phyloP scores from a whole-genome alignment of 1,140 invertebrate species.

The Druon quercuslanigerum region DNA sequence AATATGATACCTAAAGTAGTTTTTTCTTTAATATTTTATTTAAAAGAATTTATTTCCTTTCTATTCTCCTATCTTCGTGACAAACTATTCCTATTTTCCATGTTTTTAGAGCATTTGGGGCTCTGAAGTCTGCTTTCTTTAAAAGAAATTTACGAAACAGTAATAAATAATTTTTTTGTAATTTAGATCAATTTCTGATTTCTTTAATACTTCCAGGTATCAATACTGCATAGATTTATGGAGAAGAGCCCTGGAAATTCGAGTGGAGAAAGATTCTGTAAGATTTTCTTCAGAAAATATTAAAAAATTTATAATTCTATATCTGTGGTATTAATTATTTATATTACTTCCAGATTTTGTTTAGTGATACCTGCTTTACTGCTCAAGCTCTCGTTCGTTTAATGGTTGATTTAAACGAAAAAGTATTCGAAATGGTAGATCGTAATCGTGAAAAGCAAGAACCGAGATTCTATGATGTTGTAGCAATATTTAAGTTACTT shows the following conservation, averaged over 20 bases:
- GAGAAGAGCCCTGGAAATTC: slow-evolving; percentile 86
- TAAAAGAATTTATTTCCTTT: no score
- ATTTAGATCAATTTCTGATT: slow-evolving; percentile 32
- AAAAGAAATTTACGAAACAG: no score
- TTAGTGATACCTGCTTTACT: slow-evolving; percentile 86
- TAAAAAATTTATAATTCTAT: no score
- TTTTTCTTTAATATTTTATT: no score
- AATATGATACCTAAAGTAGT: no score
- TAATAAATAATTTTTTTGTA: no score
- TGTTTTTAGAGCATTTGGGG: no score
- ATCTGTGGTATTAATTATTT: neutral
- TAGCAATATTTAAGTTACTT: slow-evolving; percentile 82
- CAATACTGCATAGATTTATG: slow-evolving; percentile 91
- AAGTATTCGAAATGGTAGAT: slow-evolving; percentile 76
- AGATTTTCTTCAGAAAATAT: slow-evolving; percentile 34
- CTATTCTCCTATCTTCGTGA: no score
- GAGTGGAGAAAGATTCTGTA: slow-evolving; percentile 86
- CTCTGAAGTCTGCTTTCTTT: no score
- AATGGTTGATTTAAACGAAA: slow-evolving; percentile 86
- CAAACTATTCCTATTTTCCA: no score
- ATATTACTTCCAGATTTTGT: slow-evolving; percentile 74
- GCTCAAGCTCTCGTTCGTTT: slow-evolving; percentile 86
- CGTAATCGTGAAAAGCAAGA: slow-evolving; percentile 73
- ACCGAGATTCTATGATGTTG: slow-evolving; percentile 84
- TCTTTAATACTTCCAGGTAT: slow-evolving; percentile 74